Evolutionary conservation across 2,113 vertebrate species (phyloP).

Genomic region (Rynchops niger): DNA sequence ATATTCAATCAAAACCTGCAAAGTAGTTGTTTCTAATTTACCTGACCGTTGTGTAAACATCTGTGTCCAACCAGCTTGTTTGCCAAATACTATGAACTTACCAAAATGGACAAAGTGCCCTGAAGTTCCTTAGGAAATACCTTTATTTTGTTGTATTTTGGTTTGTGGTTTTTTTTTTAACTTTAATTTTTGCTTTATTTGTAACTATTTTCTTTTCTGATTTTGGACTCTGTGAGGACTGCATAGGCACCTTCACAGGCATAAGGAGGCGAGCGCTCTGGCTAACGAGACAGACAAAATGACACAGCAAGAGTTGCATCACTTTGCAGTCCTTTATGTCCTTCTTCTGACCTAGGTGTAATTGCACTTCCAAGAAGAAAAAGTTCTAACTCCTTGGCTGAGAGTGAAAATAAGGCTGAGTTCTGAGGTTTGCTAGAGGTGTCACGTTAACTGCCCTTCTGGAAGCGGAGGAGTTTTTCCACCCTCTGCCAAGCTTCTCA

Average conservation of each 20-base stretch:
- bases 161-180: neutral
- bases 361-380: neutral
- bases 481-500: neutral
- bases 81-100: neutral
- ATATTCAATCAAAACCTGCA: neutral
- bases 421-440: neutral
- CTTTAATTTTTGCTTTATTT: neutral
- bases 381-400: neutral
- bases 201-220: neutral
- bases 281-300: conserved; percentile 30
- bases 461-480: neutral
- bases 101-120: neutral
- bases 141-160: neutral
- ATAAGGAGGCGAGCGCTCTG: neutral
- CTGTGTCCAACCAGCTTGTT: neutral
- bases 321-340: conserved; percentile 13
- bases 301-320: conserved; percentile 52
- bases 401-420: neutral
- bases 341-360: conserved; percentile 34
- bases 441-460: neutral
- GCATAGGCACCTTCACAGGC: neutral
- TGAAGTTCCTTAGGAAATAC: neutral
- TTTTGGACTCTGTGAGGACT: neutral
- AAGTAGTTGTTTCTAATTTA: neutral
- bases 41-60: neutral